Percentiles rank a stretch among this genome's conserved stretches.
phyloP scores from a whole-genome alignment of 2,797 vertebrate genomes.

The Mallotus villosus region DNA sequence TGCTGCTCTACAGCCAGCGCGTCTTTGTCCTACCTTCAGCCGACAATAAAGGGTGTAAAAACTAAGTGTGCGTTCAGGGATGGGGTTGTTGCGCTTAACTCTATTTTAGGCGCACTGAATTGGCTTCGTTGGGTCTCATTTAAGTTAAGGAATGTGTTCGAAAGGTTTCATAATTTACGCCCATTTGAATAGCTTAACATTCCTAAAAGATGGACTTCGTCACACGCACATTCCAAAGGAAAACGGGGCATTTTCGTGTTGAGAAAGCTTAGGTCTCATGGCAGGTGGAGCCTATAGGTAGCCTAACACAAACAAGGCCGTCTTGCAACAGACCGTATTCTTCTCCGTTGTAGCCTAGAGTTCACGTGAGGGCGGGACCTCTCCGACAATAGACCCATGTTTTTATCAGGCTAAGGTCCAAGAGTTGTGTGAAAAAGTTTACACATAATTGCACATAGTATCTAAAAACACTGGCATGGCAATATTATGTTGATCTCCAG shows the following conservation, averaged over 20 bases:
- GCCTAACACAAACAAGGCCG: too few species aligned
- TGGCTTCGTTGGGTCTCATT: too few species aligned
- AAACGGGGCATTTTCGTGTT: too few species aligned
- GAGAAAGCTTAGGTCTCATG: too few species aligned
- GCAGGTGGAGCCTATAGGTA: too few species aligned
- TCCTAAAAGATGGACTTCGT: slow-evolving; percentile 21
- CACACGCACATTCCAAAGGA: slow-evolving; percentile 20
- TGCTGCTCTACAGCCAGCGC: slow-evolving; percentile 7
- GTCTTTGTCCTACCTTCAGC: slow-evolving; percentile 37
- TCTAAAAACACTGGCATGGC: neutral
- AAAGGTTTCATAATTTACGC: slow-evolving; percentile 16
- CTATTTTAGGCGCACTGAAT: neutral
- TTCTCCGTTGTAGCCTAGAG: neutral
- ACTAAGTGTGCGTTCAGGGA: neutral
- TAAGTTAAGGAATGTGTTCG: slow-evolving; percentile 12
- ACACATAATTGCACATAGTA: too few species aligned
- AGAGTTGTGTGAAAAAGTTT: too few species aligned
- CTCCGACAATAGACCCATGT: too few species aligned
- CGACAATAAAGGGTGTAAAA: slow-evolving; percentile 27
- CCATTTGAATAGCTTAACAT: slow-evolving; percentile 32
- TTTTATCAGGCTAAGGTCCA: too few species aligned
- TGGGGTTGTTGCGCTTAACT: slow-evolving; percentile 11
- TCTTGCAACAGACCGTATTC: too few species aligned
- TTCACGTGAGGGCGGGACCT: neutral
- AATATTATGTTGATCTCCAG: slow-evolving; percentile 19